Conservation (phyloP, 1,140 invertebrate genomes). For the Sinella curviseta region DNA sequence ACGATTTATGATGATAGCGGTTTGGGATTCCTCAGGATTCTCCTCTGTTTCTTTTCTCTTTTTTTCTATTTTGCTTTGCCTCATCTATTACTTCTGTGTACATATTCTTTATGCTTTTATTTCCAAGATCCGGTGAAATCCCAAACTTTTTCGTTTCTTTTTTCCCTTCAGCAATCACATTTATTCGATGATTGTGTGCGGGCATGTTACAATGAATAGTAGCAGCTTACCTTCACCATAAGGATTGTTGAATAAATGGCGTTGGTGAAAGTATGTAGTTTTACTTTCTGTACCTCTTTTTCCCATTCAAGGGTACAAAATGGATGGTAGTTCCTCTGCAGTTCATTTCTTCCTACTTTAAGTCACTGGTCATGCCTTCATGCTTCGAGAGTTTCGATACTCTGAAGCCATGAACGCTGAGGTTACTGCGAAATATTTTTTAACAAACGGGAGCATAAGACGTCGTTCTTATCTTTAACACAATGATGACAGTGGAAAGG, state of each 20-base stretch:
- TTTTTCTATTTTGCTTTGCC: background rate
- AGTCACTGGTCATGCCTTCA: background rate
- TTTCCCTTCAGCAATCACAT: slow-evolving; percentile 7
- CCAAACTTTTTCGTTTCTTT: background rate
- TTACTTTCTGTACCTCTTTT: background rate
- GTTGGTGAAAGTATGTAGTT: background rate
- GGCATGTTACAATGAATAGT: background rate
- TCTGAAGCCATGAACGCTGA: too few relatives aligned
- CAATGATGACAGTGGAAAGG: too few relatives aligned
- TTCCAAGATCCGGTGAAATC: background rate
- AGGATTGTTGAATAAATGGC: background rate
- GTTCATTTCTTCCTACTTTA: background rate
- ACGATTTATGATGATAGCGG: slow-evolving; percentile 18
- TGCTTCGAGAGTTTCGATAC: background rate
- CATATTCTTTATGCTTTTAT: background rate
- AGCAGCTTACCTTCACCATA: background rate
- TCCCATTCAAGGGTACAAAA: background rate
- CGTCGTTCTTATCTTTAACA: background rate
- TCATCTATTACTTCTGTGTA: background rate
- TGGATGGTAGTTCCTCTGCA: background rate
- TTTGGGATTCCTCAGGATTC: background rate
- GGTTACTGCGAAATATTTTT: background rate
- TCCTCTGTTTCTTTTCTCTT: background rate
- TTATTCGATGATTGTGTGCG: background rate
- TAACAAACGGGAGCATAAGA: too few relatives aligned